Conservation (phyloP, 2,797 vertebrate species). For the Neomorphus geoffroyi region DNA sequence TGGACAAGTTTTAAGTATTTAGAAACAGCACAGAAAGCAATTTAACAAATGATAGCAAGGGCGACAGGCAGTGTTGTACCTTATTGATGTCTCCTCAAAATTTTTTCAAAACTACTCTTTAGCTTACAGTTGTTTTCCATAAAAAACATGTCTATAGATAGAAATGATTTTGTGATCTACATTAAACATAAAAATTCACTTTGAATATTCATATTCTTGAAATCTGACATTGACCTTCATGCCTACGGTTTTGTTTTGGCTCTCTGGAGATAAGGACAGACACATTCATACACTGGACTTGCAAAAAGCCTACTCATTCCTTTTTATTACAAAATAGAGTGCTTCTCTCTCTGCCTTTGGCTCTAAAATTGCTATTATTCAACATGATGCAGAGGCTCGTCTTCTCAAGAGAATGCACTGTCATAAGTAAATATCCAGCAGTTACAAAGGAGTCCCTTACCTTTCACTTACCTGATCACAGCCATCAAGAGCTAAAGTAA, state of each 20-base stretch:
- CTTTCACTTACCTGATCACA: neutral
- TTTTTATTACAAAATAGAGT: neutral
- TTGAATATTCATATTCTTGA: neutral
- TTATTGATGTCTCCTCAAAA: neutral
- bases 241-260: neutral
- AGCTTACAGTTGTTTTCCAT: neutral
- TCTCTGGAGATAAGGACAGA: neutral
- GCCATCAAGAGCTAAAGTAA: neutral
- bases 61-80: neutral
- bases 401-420: neutral
- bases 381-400: neutral
- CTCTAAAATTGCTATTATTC: neutral
- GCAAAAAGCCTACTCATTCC: neutral
- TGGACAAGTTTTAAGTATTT: neutral
- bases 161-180: neutral
- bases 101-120: neutral
- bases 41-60: neutral
- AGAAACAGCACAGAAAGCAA: neutral
- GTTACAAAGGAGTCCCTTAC: neutral
- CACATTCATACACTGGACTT: neutral
- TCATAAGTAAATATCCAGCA: neutral
- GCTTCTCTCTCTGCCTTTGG: neutral
- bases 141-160: neutral
- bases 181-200: neutral
- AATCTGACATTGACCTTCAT: neutral